Conservation (phyloP, 2,888 invertebrate species). For the Anoncus sp. region DNA sequence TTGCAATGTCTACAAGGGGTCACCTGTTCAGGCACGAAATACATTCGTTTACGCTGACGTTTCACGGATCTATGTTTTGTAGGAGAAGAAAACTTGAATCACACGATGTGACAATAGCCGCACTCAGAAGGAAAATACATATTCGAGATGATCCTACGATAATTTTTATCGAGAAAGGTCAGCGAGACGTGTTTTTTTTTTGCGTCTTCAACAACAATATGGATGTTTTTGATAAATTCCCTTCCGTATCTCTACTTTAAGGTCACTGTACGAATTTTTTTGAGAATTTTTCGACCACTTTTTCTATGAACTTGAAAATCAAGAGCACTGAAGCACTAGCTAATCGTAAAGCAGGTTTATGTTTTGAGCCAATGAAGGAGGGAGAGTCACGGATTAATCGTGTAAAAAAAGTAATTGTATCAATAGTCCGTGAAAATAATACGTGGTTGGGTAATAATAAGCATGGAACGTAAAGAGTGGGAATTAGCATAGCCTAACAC, state of each 20-base stretch:
- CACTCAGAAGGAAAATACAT: constrained; percentile 6
- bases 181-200: not conserved
- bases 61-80: constrained; percentile 49
- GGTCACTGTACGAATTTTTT: not conserved
- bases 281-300: not conserved
- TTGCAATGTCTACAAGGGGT: constrained; percentile 83
- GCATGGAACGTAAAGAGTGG: no score
- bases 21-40: constrained; percentile 82
- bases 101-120: not conserved
- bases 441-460: no score
- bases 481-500: no score
- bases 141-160: not conserved
- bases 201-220: not conserved
- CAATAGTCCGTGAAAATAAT: no score
- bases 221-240: not conserved
- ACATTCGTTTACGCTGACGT: constrained; percentile 80
- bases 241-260: not conserved
- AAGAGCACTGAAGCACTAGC: not conserved
- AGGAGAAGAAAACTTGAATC: constrained; percentile 38
- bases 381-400: no score
- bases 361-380: no score
- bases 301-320: not conserved
- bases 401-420: no score
- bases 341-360: not conserved
- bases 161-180: not conserved